Base-by-base conservation (phyloP, 2,888 invertebrate species). In the Cryptus viduatorius region DNA sequence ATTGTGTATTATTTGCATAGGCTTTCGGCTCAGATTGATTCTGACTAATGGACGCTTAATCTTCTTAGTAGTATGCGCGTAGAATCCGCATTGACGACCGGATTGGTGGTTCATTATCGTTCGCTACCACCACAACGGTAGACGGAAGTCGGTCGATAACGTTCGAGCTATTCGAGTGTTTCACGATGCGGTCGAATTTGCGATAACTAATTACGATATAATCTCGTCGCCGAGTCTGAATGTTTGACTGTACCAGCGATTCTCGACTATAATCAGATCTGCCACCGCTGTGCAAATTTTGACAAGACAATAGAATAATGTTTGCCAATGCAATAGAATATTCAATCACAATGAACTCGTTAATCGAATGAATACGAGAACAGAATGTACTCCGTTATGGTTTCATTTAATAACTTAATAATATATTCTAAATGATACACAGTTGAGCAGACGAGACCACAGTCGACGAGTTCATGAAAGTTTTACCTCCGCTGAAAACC, bases 201-300 rank as follows among this genome's bases (percentile, higher is more conserved):
- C 29, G 16, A 69, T 61, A 69, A 61, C 77, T 69, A 78, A 78
- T 61, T 69, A 69, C 29, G 7, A 37, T 37, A 61, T 65, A 64
- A 59, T 59, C 59, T n/a, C 14, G n/a, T 48, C 48, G 48, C 10
- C 48, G 12, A 14, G 8, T 14, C n/a, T 1, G n/a, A 14, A 37
- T 37, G 37, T 37, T 7, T 37, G 4, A 7, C 4, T 0, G 4
- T 5, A 7, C 4, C 37, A 8, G 37, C 0, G 56, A 19, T 16
- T 16, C 10, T 10, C 24, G 24, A 56, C 10, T 24, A 24, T 56
- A 24, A 56, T 56, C 59, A 4, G 59, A 14, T 59, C 59, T 4
- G 29, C 10, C 19, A 19, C 10, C 10, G 10, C 1, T 12, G 14
- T 12, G 24, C 10, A 56, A 10, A 10, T 1, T 1, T 7, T 19